Base-by-base conservation (phyloP, 2,888 invertebrate species). In the Aleiodes testaceus region DNA sequence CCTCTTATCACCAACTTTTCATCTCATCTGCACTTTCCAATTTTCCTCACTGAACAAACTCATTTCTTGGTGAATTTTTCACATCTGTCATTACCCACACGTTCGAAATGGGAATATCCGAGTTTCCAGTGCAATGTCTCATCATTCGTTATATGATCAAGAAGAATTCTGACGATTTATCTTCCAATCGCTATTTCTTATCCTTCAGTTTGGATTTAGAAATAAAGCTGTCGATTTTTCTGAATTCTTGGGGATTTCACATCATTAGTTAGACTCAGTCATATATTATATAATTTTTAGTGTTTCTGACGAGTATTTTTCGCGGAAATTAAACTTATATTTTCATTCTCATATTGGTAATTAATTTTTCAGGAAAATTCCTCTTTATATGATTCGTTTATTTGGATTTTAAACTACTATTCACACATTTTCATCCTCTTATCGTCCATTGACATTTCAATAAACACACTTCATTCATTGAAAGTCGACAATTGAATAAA, bases 1-100 rank as follows among this genome's bases (percentile, higher is more conserved):
- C 72, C 74, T 65, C 73, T 74, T 75, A 61, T 72, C 75, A 73
- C 73, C 49, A 73, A 75, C 74, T 77, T 73, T 72, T 75, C 74
- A 75, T 77, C 77, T 68, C 14, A 30, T 44, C 42, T 52, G 42
- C 61, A 49, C 59, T 66, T 44, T 55, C 55, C 63, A 68, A 53
- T 47, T 55, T 52, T 47, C 26, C 44, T 61, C 22, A 44, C 45
- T 26, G 22, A 22, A 49, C 4, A 12, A 47, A 6, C 14, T 18
- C 65, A 20, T 45, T 53, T 53, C 68, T 42, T 14, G 55, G 72
- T 72, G 66, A 74, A 70, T 73, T 76, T 73, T 73, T 67, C 72
- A 69, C 72, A 67, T 74, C 73, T 73, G 47, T 71, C 66, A 75
- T 75, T 75, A 36, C 68, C 63, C 72, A 72, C 70, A 65, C 69